Evolutionary conservation across 2,888 invertebrate species (phyloP), one percentile per base, ranked within the genome.

Genomic region (Neuroscelio doddi): DNA sequence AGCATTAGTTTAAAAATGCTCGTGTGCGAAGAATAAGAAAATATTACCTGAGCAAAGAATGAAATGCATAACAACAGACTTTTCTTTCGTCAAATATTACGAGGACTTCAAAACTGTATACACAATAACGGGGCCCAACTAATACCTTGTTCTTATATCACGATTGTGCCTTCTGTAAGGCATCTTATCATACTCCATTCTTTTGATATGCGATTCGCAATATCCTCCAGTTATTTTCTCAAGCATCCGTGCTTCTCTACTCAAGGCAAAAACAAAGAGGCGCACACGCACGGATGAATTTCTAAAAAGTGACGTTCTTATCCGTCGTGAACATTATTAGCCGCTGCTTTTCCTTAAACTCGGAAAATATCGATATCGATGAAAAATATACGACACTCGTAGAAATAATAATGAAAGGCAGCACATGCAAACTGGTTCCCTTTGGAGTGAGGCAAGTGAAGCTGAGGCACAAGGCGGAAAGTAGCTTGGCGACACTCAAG

Each of bases 401-500:
- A 73, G 76, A 81, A 80, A 81, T 80, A 81, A 80, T 82, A 81
- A 81, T 74, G 72, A 57, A 34, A 61, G 51, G 47, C 52, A 58
- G 63, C 59, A 58, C 69, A 69, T 55, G 66, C 56, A 57, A 61
- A 66, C 66, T 64, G 66, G 69, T 66, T 64, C 61, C 62, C 53
- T 58, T 64, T 51, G 53, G 53, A 57, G 57, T 64, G 66, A 69
- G 55, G 66, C 65, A 47, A 65, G 49, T 30, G 49, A 65, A 57
- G 68, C 64, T 68, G 52, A 64, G 59, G 41, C 44, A 56, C n/a
- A n/a, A 56, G 68, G 65, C 72, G 72, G 77, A 77, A 77, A 79
- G 80, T 81, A 81, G 77, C 83, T 80, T 79, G 83, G 83, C 83
- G 83, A 83, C 83, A 82, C 81, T 83, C 82, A 77, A 83, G 75